These are phyloP conservation scores for Dendrophyllia cribrosa DNA, from an alignment of 64 coral and sea anemone species.

Conservation along the genomic window DNA sequence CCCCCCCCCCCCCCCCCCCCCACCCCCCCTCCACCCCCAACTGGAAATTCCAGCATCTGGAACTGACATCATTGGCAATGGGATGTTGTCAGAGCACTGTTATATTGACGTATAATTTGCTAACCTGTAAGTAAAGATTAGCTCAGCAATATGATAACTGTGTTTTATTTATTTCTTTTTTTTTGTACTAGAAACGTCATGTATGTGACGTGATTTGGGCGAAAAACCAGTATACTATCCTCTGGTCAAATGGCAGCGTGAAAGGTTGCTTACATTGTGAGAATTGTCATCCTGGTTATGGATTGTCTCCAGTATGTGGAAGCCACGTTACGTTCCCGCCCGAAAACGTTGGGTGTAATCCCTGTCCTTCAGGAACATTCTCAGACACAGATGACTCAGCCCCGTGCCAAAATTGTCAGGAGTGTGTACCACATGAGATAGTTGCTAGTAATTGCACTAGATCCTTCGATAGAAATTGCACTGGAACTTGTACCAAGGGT, in stretches of 20 bases:
- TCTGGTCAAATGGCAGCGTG: background rate
- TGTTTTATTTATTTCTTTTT: no score
- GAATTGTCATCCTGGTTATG: background rate
- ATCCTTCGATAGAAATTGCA: background rate
- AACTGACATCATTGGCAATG: no score
- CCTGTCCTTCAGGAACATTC: background rate
- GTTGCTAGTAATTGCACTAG: background rate
- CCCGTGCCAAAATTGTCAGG: background rate
- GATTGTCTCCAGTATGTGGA: conserved; percentile 4
- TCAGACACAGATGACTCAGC: background rate
- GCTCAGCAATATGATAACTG: no score
- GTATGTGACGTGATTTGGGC: background rate
- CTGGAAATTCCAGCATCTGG: no score
- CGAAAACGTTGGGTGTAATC: background rate
- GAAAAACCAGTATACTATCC: background rate
- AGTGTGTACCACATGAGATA: background rate
- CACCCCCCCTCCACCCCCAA: no score
- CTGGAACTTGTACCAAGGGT: background rate
- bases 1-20: no score
- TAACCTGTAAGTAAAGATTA: no score
- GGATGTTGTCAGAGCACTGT: no score
- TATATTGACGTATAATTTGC: no score
- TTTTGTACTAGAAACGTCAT: background rate
- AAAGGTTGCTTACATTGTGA: background rate
- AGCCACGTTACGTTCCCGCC: background rate